Percentiles rank a stretch among this genome's conserved stretches.
phyloP scores from a whole-genome alignment of 2,888 invertebrate genomes.

The Cosmia trapezina region DNA sequence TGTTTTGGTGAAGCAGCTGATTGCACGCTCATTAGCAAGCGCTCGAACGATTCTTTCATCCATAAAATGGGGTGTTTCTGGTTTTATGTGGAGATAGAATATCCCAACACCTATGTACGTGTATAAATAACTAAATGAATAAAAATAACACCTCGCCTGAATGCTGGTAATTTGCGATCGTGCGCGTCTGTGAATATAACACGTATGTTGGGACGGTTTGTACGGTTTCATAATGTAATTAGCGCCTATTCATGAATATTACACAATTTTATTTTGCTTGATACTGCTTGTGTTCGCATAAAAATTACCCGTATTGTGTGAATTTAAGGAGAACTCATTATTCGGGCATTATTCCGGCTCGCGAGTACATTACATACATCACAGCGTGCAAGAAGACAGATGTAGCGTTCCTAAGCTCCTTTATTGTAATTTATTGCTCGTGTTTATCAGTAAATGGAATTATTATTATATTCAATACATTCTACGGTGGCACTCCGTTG shows the following conservation, averaged over 20 bases:
- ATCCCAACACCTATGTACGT: constrained; percentile 37
- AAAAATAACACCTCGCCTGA: constrained; percentile 56
- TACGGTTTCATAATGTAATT: constrained; percentile 62
- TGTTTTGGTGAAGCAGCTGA: constrained; percentile 60
- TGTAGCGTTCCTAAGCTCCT: constrained; percentile 59
- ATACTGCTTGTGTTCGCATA: constrained; percentile 29
- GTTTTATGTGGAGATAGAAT: constrained; percentile 50
- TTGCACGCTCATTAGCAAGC: constrained; percentile 61
- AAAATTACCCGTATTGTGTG: constrained; percentile 56
- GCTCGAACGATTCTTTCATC: constrained; percentile 58
- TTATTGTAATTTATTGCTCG: constrained; percentile 70
- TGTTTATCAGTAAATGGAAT: constrained; percentile 72
- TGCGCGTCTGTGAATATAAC: constrained; percentile 50
- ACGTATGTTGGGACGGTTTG: constrained; percentile 43
- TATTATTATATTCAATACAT: constrained; percentile 74
- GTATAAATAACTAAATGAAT: constrained; percentile 53
- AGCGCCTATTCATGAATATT: constrained; percentile 64
- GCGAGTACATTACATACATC: constrained; percentile 53
- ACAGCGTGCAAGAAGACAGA: constrained; percentile 55
- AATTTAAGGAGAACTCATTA: constrained; percentile 60
- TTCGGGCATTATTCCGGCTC: constrained; percentile 46
- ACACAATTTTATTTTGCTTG: constrained; percentile 57
- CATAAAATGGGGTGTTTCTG: constrained; percentile 57
- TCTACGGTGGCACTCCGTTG: constrained; percentile 72
- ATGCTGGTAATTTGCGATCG: constrained; percentile 61